Evolutionary conservation across 2,113 vertebrate species (phyloP), one percentile per base, ranked within the genome.

Genomic region (Chaenocephalus aceratus): DNA sequence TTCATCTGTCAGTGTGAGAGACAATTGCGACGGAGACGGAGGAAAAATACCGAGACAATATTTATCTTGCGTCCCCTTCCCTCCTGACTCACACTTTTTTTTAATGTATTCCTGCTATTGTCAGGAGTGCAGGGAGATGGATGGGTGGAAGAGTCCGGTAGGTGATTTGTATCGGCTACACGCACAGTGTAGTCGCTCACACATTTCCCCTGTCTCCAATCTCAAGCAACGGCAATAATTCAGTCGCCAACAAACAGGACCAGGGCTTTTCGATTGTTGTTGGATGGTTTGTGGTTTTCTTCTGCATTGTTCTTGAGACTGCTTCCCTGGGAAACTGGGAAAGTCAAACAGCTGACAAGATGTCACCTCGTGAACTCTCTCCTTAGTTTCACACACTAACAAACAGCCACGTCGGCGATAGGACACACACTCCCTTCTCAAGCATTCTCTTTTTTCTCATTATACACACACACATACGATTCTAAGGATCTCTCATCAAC

Each of bases 321-420:
- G 80, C 88, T 88, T 92, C 88, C 89, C 86, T 85, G 86, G 93
- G 93, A 92, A 92, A 91, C 85, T 88, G 86, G 89, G 91, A 94
- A 93, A 93, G 91, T 92, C 91, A 93, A 93, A 94, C 82, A 92
- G 93, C 92, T 92, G 93, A 94, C 63, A 72, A 90, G 83, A 85
- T 77, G 89, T 92, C 92, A 92, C 90, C 90, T 89, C 77, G 26
- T 92, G 89, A 92, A 92, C 91, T 83, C 85, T 82, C 78, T 82
- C 77, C 81, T 88, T 23, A 18, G 68, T 84, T 88, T 88, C 86
- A 88, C 89, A 88, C 86, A 84, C 87, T 87, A 83, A 56, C 87
- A 81, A 86, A 89, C 78, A 81, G 80, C 86, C 79, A 89, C 72
- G 72, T 83, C 60, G 68, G 73, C 79, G 52, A 84, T 83, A 80